Evolutionary conservation across 2,888 invertebrate species (phyloP).

Genomic region (Ernsta delagoae): DNA sequence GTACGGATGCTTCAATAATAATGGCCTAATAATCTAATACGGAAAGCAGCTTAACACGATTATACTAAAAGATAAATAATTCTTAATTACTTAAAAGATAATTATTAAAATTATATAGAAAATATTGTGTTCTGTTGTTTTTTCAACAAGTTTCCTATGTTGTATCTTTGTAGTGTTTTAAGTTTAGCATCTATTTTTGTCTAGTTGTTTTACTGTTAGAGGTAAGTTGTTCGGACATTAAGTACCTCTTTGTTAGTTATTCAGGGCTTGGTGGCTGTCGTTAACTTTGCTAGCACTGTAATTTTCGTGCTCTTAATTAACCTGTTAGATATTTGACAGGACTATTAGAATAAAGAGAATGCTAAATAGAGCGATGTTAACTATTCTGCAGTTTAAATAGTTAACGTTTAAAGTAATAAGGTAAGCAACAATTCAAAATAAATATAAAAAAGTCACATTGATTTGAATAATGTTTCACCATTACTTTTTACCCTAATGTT

Average conservation of each 20-base stretch:
- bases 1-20: neutral
- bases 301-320: neutral
- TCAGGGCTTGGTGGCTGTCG: neutral
- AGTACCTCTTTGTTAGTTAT: conserved; percentile 1
- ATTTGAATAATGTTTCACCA: no score
- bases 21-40: neutral
- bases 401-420: neutral
- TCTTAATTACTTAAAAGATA: no score
- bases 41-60: neutral
- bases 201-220: no score
- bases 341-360: neutral
- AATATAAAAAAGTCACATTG: no score
- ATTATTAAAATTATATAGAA: no score
- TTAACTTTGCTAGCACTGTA: neutral
- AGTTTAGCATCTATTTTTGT: no score
- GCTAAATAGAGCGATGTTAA: neutral
- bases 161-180: no score
- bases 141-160: no score
- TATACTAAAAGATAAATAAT: neutral
- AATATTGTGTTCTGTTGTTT: no score
- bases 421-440: neutral
- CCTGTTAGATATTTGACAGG: neutral
- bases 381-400: neutral
- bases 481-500: no score
- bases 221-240: no score